Conservation (phyloP, 2,888 invertebrate species). For the Chloroclystis v-ata region DNA sequence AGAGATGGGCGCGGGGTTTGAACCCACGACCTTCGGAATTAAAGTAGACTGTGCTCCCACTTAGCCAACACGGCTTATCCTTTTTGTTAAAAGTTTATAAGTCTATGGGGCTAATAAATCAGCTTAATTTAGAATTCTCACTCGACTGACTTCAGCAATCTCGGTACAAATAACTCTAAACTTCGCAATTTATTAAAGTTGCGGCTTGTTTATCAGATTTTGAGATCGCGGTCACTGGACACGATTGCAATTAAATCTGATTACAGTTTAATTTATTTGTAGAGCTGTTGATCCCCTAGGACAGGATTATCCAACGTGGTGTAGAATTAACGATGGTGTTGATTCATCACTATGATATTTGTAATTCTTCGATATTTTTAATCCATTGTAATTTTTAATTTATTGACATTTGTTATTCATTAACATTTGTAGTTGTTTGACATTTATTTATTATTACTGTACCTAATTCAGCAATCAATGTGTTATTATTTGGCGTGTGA, state of each 20-base stretch:
- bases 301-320: conserved; percentile 28
- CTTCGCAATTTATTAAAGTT: conserved; percentile 29
- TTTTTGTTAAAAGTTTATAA: no score
- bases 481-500: no score
- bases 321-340: conserved; percentile 16
- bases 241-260: conserved; percentile 46
- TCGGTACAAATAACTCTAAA: conserved; percentile 10
- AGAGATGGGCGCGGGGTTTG: no score
- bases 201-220: conserved; percentile 35
- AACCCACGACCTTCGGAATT: no score
- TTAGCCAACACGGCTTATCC: no score
- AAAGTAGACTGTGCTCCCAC: no score
- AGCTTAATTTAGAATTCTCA: not conserved
- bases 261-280: conserved; percentile 41
- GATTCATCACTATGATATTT: conserved; percentile 13
- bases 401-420: no score
- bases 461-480: no score
- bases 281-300: conserved; percentile 36
- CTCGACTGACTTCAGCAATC: not conserved
- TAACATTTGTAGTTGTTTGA: no score
- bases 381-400: no score
- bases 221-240: conserved; percentile 41
- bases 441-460: no score
- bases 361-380: not conserved
- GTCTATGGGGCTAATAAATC: no score